These are phyloP conservation scores for Urocitellus parryii DNA, from an alignment of 2,113 vertebrate genomes.

Conservation along the genomic window DNA sequence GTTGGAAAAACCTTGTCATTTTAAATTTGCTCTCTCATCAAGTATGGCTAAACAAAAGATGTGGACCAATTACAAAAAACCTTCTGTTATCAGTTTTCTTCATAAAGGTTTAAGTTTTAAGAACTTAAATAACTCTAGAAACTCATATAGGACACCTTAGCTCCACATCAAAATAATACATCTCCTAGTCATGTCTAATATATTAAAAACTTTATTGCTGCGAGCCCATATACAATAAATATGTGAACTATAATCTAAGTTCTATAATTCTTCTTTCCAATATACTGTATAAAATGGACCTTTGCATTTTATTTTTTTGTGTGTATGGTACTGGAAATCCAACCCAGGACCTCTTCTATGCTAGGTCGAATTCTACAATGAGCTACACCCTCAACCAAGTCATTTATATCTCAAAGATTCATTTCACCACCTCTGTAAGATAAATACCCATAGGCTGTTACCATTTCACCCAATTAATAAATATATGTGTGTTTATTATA, in stretches of 20 bases:
- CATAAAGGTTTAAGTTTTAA: background rate
- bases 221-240: conserved; percentile 32
- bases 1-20: conserved; percentile 23
- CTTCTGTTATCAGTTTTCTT: background rate
- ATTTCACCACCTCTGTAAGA: background rate
- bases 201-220: conserved; percentile 52
- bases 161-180: conserved; percentile 10
- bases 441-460: background rate
- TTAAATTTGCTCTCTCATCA: conserved; percentile 21
- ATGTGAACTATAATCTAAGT: background rate
- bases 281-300: background rate
- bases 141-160: background rate
- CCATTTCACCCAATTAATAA: conserved; percentile 36
- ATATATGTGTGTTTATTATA: background rate
- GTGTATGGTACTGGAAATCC: background rate
- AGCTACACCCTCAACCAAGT: background rate
- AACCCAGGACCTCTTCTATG: background rate
- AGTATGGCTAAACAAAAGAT: background rate
- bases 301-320: background rate
- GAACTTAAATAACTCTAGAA: background rate
- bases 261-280: conserved; percentile 12
- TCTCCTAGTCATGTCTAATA: background rate
- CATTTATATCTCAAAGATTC: background rate
- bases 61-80: background rate
- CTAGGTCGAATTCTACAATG: background rate